Base-by-base conservation (phyloP, 1,140 invertebrate genomes). In the Diorhabda elongata region DNA sequence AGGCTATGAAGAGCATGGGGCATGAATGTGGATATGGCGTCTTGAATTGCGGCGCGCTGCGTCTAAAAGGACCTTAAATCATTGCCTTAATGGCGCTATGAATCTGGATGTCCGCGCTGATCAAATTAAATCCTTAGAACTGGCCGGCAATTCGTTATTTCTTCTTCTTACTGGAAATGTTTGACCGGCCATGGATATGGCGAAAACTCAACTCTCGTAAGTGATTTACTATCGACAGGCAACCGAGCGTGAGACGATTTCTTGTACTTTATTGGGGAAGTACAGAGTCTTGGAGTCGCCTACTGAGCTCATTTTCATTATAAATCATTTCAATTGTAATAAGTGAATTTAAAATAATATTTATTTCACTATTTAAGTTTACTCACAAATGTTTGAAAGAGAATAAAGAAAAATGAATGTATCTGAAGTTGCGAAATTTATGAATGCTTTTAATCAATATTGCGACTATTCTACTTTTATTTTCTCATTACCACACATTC, bases 111-210 rank as follows among this genome's bases (percentile, higher is more conserved):
- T 80, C 79, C 79, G 75, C 77, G 76, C 75, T 79, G 80, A 81
- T 81, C 80, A 81, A 81, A 81, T 81, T 81, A 80, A 81, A 81
- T 80, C 78, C 79, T 76, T 74, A 74, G 76, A 78, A 78, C 76
- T 77, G 71, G 71, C 66, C 73, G 71, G 75, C 76, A 67, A 78
- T 78, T 75, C 73, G 77, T 77, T 78, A 77, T 70, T 68, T 69
- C 68, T 69, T 73, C 75, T 72, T 72, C 73, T 70, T 67, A 60
- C 69, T 52, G 47, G 47, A 52, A 68, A 68, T 73, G 76, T 77
- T 77, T 77, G 76, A 77, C 72, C 76, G 74, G 73, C 71, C 67
- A 75, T 70, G 74, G 73, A 69, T 65, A 75, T 70, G 68, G 70
- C 71, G 68, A 68, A 70, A 70, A 69, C 70, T 69, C 64, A 62